Percentiles rank a stretch among this genome's conserved stretches.
These are phyloP conservation scores for Gila robusta DNA, from an alignment of 2,797 vertebrate species.

Conservation along the genomic window DNA sequence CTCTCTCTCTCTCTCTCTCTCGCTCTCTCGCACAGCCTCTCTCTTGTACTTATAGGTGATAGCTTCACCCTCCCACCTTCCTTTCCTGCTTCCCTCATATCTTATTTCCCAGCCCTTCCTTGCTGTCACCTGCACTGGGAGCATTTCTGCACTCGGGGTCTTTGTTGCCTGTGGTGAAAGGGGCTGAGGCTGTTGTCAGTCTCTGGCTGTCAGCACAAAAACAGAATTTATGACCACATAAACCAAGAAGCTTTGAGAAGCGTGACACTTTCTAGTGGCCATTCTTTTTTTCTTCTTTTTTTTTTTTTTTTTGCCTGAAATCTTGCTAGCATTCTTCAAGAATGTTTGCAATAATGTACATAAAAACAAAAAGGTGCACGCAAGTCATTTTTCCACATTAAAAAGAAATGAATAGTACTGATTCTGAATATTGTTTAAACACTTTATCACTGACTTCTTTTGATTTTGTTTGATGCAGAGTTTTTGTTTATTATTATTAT, in stretches of 20 bases:
- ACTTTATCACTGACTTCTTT: no score
- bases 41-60: conserved; percentile 28
- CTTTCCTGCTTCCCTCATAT: conserved; percentile 42
- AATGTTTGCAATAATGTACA: background rate
- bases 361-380: no score
- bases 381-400: background rate
- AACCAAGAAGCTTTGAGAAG: conserved; percentile 33
- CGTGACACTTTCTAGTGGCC: background rate
- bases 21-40: conserved; percentile 26
- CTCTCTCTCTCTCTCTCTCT: background rate
- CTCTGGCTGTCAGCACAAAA: conserved; percentile 38
- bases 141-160: conserved; percentile 47
- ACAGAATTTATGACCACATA: conserved; percentile 45
- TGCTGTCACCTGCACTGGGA: conserved; percentile 49
- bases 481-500: background rate
- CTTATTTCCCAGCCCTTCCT: conserved; percentile 35
- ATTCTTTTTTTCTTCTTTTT: background rate
- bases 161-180: conserved; percentile 54
- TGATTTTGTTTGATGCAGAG: background rate
- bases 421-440: background rate
- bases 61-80: conserved; percentile 39
- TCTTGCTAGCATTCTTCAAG: background rate
- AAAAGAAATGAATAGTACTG: background rate
- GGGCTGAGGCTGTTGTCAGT: conserved; percentile 48
- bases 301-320: background rate